Conservation (phyloP, 2,113 vertebrate species). For the Hystrix cristata region DNA sequence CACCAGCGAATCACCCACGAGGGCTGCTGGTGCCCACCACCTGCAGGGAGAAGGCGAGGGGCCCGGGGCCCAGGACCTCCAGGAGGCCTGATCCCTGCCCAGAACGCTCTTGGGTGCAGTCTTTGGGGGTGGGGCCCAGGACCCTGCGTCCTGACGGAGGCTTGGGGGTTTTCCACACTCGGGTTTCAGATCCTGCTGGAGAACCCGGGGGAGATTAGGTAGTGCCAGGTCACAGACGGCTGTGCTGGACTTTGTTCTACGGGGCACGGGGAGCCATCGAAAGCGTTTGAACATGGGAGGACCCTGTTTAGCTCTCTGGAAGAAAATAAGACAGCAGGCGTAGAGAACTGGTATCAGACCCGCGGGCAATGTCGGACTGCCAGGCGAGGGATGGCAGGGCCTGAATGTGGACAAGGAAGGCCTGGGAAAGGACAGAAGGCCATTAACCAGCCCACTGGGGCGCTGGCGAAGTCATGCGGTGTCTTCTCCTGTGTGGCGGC, state of each 20-base stretch:
- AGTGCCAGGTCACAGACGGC: neutral
- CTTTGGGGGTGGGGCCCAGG: neutral
- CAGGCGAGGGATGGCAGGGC: neutral
- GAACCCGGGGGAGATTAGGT: neutral
- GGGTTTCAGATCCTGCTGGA: neutral
- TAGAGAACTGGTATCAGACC: neutral
- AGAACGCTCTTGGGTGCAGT: neutral
- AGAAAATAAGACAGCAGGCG: neutral
- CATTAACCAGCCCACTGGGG: neutral
- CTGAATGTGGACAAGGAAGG: neutral
- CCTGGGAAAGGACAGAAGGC: neutral
- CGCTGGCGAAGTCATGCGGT: neutral
- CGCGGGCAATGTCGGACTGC: neutral
- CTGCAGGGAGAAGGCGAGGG: neutral
- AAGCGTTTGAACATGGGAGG: neutral
- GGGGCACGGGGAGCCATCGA: neutral
- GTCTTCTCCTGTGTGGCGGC: neutral
- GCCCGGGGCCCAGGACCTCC: neutral
- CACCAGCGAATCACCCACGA: neutral
- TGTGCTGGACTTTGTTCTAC: neutral
- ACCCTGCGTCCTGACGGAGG: neutral
- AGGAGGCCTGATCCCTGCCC: fast-evolving
- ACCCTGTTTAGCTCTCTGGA: neutral
- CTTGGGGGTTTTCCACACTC: neutral
- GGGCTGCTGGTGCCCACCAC: neutral